Evolutionary conservation across 2,113 vertebrate species (phyloP).

Genomic region (Eudyptes chrysolophus): DNA sequence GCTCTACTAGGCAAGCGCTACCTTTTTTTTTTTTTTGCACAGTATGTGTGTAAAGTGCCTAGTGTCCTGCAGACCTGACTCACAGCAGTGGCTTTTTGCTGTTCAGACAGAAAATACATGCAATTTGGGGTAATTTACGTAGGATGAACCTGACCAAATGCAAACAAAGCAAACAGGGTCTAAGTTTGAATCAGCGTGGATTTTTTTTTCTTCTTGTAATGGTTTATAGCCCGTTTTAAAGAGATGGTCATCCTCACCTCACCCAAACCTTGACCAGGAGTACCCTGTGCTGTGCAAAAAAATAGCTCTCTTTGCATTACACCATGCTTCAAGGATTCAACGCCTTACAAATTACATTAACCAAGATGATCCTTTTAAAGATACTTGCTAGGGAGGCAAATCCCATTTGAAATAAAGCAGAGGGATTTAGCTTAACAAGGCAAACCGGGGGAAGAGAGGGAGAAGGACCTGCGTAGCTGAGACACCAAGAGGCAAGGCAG

Average conservation of each 20-base stretch:
- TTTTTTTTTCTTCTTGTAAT: background rate
- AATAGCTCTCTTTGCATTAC: background rate
- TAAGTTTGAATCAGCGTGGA: background rate
- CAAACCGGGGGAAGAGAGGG: background rate
- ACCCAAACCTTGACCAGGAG: background rate
- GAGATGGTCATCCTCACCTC: background rate
- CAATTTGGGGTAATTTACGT: background rate
- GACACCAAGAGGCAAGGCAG: background rate
- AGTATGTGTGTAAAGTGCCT: background rate
- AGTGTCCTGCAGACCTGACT: background rate
- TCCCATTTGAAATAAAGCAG: conserved; percentile 31
- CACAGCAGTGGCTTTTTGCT: background rate
- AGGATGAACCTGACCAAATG: background rate
- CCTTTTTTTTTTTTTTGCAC: background rate
- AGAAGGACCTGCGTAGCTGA: background rate
- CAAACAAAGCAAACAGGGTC: background rate
- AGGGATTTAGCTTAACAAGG: conserved; percentile 29
- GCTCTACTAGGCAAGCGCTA: background rate
- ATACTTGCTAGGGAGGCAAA: conserved; percentile 27
- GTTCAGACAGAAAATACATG: background rate
- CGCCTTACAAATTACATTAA: background rate
- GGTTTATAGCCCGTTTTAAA: background rate
- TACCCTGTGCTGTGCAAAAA: background rate
- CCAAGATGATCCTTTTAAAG: conserved; percentile 19
- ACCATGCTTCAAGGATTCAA: background rate